phyloP scores from a whole-genome alignment of 2,113 vertebrate genomes.

The Strigops habroptila region DNA sequence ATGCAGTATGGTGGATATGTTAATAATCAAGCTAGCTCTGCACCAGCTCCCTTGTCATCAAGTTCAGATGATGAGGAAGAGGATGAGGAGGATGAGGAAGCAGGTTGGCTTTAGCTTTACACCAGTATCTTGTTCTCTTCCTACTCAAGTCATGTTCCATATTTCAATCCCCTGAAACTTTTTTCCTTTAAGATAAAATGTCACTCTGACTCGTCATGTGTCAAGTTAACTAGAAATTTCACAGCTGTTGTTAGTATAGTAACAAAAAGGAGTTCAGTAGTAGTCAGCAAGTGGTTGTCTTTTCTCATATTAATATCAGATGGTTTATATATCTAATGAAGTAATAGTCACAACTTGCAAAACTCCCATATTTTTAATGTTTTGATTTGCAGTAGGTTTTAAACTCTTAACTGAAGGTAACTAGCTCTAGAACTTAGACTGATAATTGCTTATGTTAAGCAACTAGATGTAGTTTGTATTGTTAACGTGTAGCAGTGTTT shows the following conservation, averaged over 20 bases:
- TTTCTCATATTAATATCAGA: neutral
- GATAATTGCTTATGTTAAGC: neutral
- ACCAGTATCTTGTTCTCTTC: constrained; percentile 70
- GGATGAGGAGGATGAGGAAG: constrained; percentile 96
- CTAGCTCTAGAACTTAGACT: neutral
- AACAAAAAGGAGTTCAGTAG: neutral
- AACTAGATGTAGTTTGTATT: neutral
- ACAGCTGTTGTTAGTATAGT: neutral
- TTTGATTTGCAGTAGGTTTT: neutral
- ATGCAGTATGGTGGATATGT: constrained; percentile 92
- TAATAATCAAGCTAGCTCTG: constrained; percentile 93
- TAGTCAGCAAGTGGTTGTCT: neutral
- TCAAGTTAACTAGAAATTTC: neutral
- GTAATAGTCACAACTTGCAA: neutral
- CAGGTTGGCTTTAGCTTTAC: constrained; percentile 98
- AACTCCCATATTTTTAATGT: neutral
- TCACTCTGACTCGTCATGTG: neutral
- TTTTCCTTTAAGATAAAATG: neutral
- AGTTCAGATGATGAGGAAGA: constrained; percentile 95
- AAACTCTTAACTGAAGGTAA: neutral
- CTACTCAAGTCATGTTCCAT: constrained; percentile 33
- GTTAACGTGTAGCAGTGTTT: neutral
- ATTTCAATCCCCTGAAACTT: constrained; percentile 21
- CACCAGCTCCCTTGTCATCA: constrained; percentile 93
- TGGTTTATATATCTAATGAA: neutral